Base-by-base conservation (phyloP, 2,113 vertebrate species). In the Seriola rivoliana region DNA sequence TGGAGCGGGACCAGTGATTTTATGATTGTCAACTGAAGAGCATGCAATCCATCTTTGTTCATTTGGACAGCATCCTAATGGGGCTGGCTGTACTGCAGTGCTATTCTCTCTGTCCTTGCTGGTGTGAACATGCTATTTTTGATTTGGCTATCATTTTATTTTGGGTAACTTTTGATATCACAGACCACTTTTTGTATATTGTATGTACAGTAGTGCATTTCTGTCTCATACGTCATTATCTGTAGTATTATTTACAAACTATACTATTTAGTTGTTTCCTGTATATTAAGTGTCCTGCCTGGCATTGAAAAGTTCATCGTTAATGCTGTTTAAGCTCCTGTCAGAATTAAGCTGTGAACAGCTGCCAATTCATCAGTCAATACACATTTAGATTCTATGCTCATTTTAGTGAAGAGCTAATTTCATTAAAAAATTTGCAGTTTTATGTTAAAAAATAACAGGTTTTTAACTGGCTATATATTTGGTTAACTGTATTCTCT, bases 41-140 rank as follows among this genome's bases (percentile, higher is more conserved):
- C 4, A 36, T 3, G 64, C 16, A 46, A 77, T 77, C 65, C 48
- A 64, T 86, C 71, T 85, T 50, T 80, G 60, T 79, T 75, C 29
- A 23, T 75, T 54, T 75, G 79, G 68, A 72, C 14, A 0, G 36
- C 3, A 1, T 57, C 68, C 71, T 78, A 23, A 84, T 71, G 68
- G 21, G 44, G n/a, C 9, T 64, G 73, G 62, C 21, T 58, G 19
- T 21, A 13, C 1, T 38, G 52, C 64, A 44, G 1, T 1, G n/a
- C 71, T 50, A 0, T 29, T 84, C 38, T 44, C 11, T 71, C 75
- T 65, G 23, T 70, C 44, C 32, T 40, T 13, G 21, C 69, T 60
- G 36, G 1, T 68, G 68, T 32, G 32, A 55, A 38, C 63, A 57
- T 7, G 54, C 16, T 1, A 14, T 11, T 57, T 25, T 12, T 23